Percentiles rank a stretch among this genome's conserved stretches.
Evolutionary conservation across 2,888 invertebrate species (phyloP).

Genomic region (Leucophenga maculata): DNA sequence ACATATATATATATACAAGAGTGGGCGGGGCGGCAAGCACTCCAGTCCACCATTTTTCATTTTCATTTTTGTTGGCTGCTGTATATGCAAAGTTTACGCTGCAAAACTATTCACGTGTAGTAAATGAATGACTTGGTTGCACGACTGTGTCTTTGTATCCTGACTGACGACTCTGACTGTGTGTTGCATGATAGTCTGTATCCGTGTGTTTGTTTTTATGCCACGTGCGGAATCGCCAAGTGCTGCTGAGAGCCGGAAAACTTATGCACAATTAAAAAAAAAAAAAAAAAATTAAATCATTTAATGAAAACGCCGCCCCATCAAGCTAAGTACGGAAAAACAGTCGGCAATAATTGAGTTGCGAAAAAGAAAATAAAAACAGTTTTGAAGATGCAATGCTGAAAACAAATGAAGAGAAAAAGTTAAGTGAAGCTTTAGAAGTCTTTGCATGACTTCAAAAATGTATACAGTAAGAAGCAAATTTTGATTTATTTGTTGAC

Average conservation of each 20-base stretch:
- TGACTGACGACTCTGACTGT: neutral
- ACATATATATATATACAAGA: conserved; percentile 6
- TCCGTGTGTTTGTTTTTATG: neutral
- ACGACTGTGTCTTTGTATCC: neutral
- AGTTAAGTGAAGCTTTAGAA: neutral
- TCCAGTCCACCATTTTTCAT: neutral
- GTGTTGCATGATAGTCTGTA: neutral
- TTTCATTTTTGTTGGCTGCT: neutral
- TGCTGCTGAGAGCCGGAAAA: neutral
- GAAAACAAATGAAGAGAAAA: neutral
- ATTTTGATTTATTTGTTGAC: too few relatives aligned
- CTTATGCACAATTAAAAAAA: conserved; percentile 4
- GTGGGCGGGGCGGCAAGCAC: neutral
- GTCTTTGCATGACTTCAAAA: too few relatives aligned
- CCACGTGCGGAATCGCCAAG: neutral
- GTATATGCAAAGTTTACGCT: conserved; percentile 2
- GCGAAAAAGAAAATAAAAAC: neutral
- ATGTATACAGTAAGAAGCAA: too few relatives aligned
- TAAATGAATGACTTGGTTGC: conserved; percentile 9
- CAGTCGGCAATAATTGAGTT: too few relatives aligned
- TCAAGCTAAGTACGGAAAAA: neutral
- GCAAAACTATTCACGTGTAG: conserved; percentile 18
- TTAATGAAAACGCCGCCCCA: neutral
- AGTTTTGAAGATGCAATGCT: neutral
- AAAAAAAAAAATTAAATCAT: neutral